Conservation (phyloP, 2,888 invertebrate species). For the Protonemura montana region DNA sequence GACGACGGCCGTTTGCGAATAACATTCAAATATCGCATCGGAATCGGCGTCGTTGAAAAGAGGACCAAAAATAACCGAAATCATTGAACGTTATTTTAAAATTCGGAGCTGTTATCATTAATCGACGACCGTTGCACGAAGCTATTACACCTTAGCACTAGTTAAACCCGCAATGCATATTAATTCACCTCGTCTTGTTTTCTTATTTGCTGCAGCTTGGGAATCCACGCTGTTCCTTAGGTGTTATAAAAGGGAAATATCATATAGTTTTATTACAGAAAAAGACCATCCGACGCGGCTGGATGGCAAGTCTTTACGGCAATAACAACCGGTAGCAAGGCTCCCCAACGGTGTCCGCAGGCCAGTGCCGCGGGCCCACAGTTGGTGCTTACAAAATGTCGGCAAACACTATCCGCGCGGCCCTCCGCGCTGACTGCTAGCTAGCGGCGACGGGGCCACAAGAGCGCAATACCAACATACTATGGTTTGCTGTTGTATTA, state of each 20-base stretch:
- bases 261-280: slow-evolving; percentile 34
- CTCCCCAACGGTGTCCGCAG: neutral
- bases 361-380: slow-evolving; percentile 12
- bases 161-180: neutral
- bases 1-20: neutral
- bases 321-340: slow-evolving; percentile 39
- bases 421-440: slow-evolving; percentile 4
- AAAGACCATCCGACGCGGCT: slow-evolving; percentile 35
- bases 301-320: slow-evolving; percentile 32
- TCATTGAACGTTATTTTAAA: neutral
- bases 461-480: slow-evolving; percentile 48
- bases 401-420: slow-evolving; percentile 8
- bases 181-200: neutral
- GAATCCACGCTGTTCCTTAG: slow-evolving; percentile 27
- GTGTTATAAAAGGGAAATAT: slow-evolving; percentile 39
- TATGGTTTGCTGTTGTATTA: slow-evolving; percentile 58
- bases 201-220: neutral
- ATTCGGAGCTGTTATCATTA: neutral
- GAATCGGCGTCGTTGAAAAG: neutral
- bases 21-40: neutral
- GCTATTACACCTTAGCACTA: neutral
- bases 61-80: neutral
- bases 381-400: neutral
- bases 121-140: neutral
- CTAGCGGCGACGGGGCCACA: slow-evolving; percentile 31